These are phyloP conservation scores for Tapera naevia DNA, from an alignment of 2,797 vertebrate genomes.

Conservation along the genomic window DNA sequence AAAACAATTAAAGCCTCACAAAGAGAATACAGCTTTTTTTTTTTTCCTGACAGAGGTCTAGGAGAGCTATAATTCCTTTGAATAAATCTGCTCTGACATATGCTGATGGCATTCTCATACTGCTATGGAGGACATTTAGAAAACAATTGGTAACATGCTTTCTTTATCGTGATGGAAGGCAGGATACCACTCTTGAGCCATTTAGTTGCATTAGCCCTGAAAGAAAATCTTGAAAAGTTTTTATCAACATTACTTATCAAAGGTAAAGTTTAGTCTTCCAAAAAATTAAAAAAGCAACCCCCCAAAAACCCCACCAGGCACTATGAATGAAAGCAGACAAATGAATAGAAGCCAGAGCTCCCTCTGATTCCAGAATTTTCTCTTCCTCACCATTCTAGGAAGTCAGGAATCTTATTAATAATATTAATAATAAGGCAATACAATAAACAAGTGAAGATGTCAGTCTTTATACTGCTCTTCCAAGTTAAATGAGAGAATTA, in stretches of 20 bases:
- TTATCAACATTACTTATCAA: neutral
- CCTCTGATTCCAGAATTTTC: accelerated
- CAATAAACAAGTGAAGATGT: neutral
- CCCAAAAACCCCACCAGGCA: neutral
- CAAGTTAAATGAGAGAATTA: neutral
- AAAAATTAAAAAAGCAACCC: neutral
- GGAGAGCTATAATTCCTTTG: neutral
- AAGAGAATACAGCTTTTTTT: neutral
- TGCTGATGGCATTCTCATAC: neutral
- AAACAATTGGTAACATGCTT: neutral
- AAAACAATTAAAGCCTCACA: neutral
- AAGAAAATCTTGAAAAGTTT: neutral
- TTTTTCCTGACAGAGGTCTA: neutral
- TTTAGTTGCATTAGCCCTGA: neutral
- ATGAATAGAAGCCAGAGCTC: neutral
- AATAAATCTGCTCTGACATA: neutral
- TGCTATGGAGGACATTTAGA: neutral
- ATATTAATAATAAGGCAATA: neutral
- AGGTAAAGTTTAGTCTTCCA: neutral
- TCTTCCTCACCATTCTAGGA: neutral
- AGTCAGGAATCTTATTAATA: neutral
- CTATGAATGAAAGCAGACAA: neutral
- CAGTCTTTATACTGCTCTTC: too few species aligned
- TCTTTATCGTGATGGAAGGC: neutral
- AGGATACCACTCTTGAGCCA: neutral